These are phyloP conservation scores for Amiota mariae DNA, from an alignment of 2,888 invertebrate genomes.

Conservation along the genomic window DNA sequence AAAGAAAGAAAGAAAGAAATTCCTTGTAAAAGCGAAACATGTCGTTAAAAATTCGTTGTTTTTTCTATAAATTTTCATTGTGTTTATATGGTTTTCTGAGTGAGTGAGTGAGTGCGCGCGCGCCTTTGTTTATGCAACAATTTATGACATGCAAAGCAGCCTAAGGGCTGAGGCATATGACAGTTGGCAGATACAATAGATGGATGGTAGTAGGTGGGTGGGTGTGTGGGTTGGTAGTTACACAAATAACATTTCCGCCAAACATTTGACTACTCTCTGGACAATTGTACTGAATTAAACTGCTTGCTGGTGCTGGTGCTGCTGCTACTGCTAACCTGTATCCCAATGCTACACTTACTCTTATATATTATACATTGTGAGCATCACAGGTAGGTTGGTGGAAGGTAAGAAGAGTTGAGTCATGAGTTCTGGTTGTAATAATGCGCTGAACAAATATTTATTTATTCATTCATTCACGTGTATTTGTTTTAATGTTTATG, in stretches of 20 bases:
- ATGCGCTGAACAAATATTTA: constrained; percentile 59
- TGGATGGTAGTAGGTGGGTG: no score
- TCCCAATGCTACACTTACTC: constrained; percentile 12
- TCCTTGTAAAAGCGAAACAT: background rate
- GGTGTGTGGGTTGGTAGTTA: no score
- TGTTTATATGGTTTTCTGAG: constrained; percentile 5
- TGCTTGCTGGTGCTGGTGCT: constrained; percentile 21
- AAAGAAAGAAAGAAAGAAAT: constrained; percentile 33
- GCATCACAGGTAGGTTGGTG: no score
- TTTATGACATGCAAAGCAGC: constrained; percentile 59
- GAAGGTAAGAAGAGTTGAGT: no score
- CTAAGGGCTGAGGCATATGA: background rate
- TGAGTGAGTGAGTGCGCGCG: constrained; percentile 8
- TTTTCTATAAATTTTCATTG: background rate
- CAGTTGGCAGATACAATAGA: background rate
- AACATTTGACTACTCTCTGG: constrained; percentile 13
- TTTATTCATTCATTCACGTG: constrained; percentile 25
- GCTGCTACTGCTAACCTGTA: constrained; percentile 51
- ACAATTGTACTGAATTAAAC: constrained; percentile 2
- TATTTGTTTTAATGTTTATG: background rate
- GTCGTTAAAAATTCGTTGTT: constrained; percentile 28
- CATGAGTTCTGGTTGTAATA: constrained; percentile 37
- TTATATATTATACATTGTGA: no score
- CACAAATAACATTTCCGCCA: background rate
- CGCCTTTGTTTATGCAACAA: constrained; percentile 62